Conservation (phyloP, 1,140 invertebrate species). For the Panulirus ornatus region DNA sequence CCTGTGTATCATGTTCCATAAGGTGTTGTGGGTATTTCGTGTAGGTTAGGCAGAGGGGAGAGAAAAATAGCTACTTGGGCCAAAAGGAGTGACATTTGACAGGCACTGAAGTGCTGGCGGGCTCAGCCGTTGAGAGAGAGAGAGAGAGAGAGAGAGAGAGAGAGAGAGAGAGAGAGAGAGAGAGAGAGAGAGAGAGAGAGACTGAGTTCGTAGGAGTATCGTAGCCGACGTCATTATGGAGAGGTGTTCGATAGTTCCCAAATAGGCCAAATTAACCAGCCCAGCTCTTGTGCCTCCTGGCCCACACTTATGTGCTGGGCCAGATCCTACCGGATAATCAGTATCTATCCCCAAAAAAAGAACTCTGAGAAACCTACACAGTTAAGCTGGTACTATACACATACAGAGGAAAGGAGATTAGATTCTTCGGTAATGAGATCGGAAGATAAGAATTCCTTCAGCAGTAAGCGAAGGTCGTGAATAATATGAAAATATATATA, state of each 20-base stretch:
- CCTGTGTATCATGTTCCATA: not conserved
- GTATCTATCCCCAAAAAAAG: too few relatives aligned
- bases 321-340: not conserved
- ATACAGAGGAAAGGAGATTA: too few relatives aligned
- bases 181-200: constrained; percentile 8
- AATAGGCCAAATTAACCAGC: not conserved
- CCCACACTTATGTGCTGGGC: not conserved
- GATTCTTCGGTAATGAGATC: too few relatives aligned
- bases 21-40: not conserved
- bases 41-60: not conserved
- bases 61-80: not conserved
- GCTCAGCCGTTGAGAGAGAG: constrained; percentile 8
- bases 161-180: constrained; percentile 36
- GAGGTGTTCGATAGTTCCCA: not conserved
- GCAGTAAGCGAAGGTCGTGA: not conserved
- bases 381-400: too few relatives aligned
- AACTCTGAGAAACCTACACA: too few relatives aligned
- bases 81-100: too few relatives aligned
- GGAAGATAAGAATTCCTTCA: too few relatives aligned
- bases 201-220: not conserved
- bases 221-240: not conserved
- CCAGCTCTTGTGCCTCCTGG: not conserved
- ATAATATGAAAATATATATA: not conserved
- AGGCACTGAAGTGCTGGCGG: too few relatives aligned
- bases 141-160: constrained; percentile 36